Base-by-base conservation (phyloP, 1,140 invertebrate genomes). In the Drosophila elegans region DNA sequence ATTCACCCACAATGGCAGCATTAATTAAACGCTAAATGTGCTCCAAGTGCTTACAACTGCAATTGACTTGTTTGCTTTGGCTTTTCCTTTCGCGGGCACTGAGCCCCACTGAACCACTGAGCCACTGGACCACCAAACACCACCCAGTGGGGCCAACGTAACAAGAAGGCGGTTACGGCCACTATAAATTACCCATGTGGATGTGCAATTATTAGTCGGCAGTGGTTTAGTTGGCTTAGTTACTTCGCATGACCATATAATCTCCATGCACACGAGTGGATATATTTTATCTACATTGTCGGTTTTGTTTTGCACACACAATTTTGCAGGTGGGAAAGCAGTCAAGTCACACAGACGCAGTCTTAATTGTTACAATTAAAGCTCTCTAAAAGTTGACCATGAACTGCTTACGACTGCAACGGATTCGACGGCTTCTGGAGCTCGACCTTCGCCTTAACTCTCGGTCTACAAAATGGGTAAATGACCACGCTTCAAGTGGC, bases 381-480 rank as follows among this genome's bases (percentile, higher is more conserved):
- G 29, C n/a, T 34, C 52, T 25, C 56, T 60, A 49, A 78, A 44
- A 39, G 16, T 64, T 81, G 78, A 53, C 82, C 81, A 67, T 85
- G 81, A 85, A 85, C 74, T 81, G 82, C 46, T 80, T 69, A 39
- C 12, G 79, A 38, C 62, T 64, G 42, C 48, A 46, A 16, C 38
- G 32, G 25, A 48, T 38, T 44, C 11, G 6, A 42, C 21, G 6
- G n/a, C 54, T 59, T 25, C 39, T 59, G 45, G 36, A 27, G 54
- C 39, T 27, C 56, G 56, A 75, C 83, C 82, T 86, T 85, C 63
- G 82, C 78, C 82, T 85, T 86, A 52, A 78, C 63, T 46, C 52
- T 61, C 59, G 7, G 52, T 16, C 36, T 38, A 5, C 45, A 79
- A 89, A 64, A 52, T 77, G 72, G 76, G 67, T 82, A 82, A 88